These are phyloP conservation scores for Mycogona germanica DNA, from an alignment of 2,888 invertebrate species.

Conservation along the genomic window DNA sequence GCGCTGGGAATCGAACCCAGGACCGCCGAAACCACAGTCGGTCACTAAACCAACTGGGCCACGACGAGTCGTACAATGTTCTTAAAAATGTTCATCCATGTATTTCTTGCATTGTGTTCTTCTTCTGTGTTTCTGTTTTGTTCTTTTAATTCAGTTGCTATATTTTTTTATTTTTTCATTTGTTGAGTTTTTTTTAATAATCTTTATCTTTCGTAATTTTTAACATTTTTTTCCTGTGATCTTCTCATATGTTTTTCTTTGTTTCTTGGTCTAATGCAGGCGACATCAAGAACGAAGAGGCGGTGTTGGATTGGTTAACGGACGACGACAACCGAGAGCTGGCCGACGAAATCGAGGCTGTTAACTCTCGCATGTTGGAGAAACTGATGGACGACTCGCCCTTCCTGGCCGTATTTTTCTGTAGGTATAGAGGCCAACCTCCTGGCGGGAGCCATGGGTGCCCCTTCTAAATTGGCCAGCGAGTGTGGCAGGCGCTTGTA, in stretches of 20 bases:
- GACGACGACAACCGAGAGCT: conserved; percentile 87
- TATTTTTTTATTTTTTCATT: background rate
- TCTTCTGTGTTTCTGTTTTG: background rate
- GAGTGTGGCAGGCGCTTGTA: background rate
- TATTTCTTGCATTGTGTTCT: background rate
- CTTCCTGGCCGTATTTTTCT: conserved; percentile 80
- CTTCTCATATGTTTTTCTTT: conserved; percentile 9
- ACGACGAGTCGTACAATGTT: too few species aligned
- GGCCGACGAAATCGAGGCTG: conserved; percentile 87
- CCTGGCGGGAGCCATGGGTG: background rate
- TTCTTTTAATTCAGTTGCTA: background rate
- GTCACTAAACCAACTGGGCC: too few species aligned
- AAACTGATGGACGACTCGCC: conserved; percentile 73
- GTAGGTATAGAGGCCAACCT: conserved; percentile 40
- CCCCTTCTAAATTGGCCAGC: too few species aligned
- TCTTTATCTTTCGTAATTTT: conserved; percentile 10
- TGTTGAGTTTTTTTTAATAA: too few species aligned
- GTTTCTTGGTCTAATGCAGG: conserved; percentile 41
- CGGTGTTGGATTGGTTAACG: conserved; percentile 81
- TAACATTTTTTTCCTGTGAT: conserved; percentile 14
- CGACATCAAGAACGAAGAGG: conserved; percentile 81
- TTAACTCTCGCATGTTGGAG: conserved; percentile 78
- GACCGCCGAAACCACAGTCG: too few species aligned
- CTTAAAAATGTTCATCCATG: background rate
- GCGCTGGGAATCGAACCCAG: too few species aligned